Percentiles rank a stretch among this genome's conserved stretches.
Evolutionary conservation across 2,113 vertebrate species (phyloP).

Genomic region (Ochotona princeps): DNA sequence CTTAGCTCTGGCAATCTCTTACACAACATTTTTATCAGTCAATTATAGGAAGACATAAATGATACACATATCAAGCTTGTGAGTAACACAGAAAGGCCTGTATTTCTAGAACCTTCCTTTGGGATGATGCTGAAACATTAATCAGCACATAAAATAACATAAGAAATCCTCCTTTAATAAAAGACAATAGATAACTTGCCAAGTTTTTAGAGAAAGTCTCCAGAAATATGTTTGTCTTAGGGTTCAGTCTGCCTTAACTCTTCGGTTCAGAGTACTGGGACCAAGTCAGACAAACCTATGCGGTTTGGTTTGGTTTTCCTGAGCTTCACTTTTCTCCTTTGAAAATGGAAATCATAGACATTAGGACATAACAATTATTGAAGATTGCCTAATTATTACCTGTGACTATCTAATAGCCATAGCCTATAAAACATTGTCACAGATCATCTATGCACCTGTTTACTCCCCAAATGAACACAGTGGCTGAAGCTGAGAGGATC

Average conservation of each 20-base stretch:
- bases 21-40: constrained; percentile 53
- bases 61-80: constrained; percentile 41
- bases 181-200: constrained; percentile 54
- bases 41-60: constrained; percentile 63
- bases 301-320: background rate
- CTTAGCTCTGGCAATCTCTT: constrained; percentile 50
- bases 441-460: background rate
- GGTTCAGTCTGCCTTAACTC: background rate
- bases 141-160: constrained; percentile 60
- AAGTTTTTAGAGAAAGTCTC: constrained; percentile 52
- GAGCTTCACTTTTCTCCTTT: constrained; percentile 22
- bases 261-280: background rate
- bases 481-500: too few species aligned
- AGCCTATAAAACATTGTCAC: background rate
- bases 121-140: constrained; percentile 53
- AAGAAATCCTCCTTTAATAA: constrained; percentile 44
- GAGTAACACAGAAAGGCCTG: constrained; percentile 67
- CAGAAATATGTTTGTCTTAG: constrained; percentile 59
- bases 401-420: background rate
- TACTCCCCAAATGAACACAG: too few species aligned
- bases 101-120: background rate
- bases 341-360: constrained; percentile 28
- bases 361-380: background rate
- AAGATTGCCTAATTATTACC: background rate
- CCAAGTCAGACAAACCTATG: background rate